Base-by-base conservation (phyloP, 2,888 invertebrate genomes). In the Tinea trinotella region DNA sequence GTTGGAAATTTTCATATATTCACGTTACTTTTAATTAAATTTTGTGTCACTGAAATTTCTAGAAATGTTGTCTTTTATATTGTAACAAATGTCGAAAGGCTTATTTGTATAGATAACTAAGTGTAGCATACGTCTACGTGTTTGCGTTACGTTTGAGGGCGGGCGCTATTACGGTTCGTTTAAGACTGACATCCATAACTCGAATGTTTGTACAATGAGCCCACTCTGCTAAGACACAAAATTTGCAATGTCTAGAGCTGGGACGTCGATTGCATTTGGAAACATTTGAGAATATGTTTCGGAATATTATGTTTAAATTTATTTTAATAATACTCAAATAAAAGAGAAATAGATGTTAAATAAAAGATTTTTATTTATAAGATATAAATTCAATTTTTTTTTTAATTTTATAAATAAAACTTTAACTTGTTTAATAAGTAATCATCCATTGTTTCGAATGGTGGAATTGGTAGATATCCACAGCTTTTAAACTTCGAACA, bases 121-220 rank as follows among this genome's bases (percentile, higher is more conserved):
- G 7, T 30, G n/a, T 30, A 2, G n/a, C n/a, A 30, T 30, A 30
- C 30, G 30, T 30, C 30, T 30, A 30, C 2, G n/a, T 30, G 30
- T 30, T 30, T 30, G 30, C 30, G 15, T 40, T 40, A n/a, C 40
- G 40, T 30, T 30, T 30, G 30, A 30, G 40, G 13, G 46, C 48
- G 24, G 52, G 49, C 34, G 46, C 20, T 18, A 22, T 18, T 24
- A 77, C 83, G 82, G 83, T 84, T 84, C 84, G 84, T 84, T 84
- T 80, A 83, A 82, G 82, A 80, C 79, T 76, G 80, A 80, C 78
- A 76, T 79, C 75, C 74, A 80, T 81, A 79, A 80, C 75, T 71
- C 70, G 72, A 66, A 67, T 79, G 76, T 82, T 80, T 83, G 81
- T 73, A 66, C 64, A 76, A 66, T 63, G 64, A 66, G 63, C 66